These are phyloP conservation scores for Oreotragus oreotragus DNA, from an alignment of 2,113 vertebrate genomes.

Conservation along the genomic window DNA sequence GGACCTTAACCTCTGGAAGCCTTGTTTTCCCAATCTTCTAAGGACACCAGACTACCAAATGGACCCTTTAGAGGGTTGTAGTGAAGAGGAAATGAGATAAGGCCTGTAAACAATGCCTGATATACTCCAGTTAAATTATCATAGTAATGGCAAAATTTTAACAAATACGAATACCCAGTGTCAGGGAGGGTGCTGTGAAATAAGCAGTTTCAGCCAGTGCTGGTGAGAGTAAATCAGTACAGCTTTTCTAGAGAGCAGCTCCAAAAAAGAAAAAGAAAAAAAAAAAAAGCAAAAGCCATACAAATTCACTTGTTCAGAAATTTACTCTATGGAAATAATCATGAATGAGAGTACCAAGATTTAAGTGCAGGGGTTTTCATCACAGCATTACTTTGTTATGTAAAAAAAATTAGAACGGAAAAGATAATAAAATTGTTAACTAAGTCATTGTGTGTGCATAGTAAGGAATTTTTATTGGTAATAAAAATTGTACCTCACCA, in stretches of 20 bases:
- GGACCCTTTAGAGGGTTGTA: not conserved
- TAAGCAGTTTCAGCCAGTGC: not conserved
- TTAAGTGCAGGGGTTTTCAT: not conserved
- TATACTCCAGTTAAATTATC: not conserved
- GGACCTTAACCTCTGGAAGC: not conserved
- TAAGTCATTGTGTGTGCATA: not conserved
- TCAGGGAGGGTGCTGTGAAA: not conserved
- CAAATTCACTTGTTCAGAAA: not conserved
- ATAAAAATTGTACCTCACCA: not conserved
- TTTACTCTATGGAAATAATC: not conserved
- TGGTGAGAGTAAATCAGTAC: not conserved
- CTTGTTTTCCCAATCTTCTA: not conserved
- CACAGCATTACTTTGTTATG: not conserved
- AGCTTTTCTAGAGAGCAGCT: not conserved
- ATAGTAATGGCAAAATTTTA: not conserved
- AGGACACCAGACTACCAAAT: not conserved
- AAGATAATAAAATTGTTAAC: not conserved
- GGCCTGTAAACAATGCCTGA: not conserved
- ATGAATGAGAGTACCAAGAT: not conserved
- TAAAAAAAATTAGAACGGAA: not conserved
- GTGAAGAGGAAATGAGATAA: constrained; percentile 2
- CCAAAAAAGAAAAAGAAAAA: not conserved
- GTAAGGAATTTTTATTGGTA: constrained; percentile 4
- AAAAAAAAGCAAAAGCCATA: not conserved
- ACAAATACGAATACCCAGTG: not conserved